Percentiles rank a stretch among this genome's conserved stretches.
Conservation (phyloP, 2,113 vertebrate genomes). For the Hyperoodon ampullatus region DNA sequence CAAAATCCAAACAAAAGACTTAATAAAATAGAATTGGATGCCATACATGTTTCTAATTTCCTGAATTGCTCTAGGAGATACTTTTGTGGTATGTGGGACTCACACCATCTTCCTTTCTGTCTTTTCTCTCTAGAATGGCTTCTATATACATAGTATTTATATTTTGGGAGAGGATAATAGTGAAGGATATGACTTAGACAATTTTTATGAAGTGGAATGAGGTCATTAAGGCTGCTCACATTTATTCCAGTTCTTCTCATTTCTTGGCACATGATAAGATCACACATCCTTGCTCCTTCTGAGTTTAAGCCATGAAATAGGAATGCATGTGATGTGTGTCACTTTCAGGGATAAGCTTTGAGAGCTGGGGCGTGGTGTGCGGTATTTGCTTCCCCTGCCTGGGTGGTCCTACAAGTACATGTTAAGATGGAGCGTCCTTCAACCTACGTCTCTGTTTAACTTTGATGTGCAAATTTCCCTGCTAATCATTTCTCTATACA, state of each 20-base stretch:
- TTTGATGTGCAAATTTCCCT: not conserved
- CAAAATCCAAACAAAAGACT: constrained; percentile 42
- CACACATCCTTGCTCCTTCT: not conserved
- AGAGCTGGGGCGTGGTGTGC: not conserved
- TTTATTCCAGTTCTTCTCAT: not conserved
- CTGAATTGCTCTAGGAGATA: not conserved
- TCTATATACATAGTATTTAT: not conserved
- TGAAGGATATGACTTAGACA: not conserved
- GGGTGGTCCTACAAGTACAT: not conserved
- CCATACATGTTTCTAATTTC: not conserved
- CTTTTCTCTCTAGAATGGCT: not conserved
- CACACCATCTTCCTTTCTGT: not conserved
- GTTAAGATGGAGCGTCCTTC: not conserved
- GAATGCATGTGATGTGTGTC: not conserved
- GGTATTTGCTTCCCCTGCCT: not conserved
- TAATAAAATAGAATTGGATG: constrained; percentile 35
- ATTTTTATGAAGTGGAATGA: not conserved
- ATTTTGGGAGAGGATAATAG: not conserved
- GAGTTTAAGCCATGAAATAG: not conserved
- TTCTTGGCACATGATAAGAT: not conserved
- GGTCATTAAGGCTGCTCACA: not conserved
- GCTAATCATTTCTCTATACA: not conserved
- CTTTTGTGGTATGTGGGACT: not conserved
- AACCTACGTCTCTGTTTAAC: not conserved
- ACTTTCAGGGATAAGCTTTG: not conserved